Base-by-base conservation (phyloP, 2,888 invertebrate species). In the Athrips mouffetella region DNA sequence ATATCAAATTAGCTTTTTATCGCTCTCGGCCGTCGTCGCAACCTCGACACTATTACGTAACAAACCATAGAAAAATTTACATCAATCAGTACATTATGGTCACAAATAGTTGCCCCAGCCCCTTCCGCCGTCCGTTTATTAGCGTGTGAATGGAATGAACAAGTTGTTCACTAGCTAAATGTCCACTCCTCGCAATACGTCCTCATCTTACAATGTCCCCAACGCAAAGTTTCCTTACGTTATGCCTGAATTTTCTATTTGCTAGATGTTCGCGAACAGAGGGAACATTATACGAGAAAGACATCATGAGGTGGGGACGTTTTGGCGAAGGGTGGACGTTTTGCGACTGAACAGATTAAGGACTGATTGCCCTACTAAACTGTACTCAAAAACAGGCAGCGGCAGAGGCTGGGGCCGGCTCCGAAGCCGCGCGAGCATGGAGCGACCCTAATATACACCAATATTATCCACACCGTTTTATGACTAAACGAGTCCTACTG, bases 61-160 rank as follows among this genome's bases (percentile, higher is more conserved):
- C 76, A 81, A 86, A 86, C 80, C 77, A 82, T 85, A 84, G 78
- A 84, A 85, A 84, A 87, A 83, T 87, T 80, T 86, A 86, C 86
- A 87, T 73, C 85, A 80, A 80, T 82, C 80, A 80, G 78, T 80
- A 79, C 80, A 72, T 67, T 68, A 79, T 67, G 75, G 76, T 81
- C 76, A 78, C 73, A 70, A 65, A 63, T 61, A 62, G 59, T 56
- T 68, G 86, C 85, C 86, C 86, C 86, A 82, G 84, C 70, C 86
- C 75, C 66, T 61, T 70, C 61, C 62, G 66, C 54, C 48, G 50
- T 59, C 47, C 58, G 64, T 47, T 40, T 37, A 13, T 42, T 40
- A 30, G 46, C 45, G 31, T 42, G 30, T 53, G 18, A 10, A 20
- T 53, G 53, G 52, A 57, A 55, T 53, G 47, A 51, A 53, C 52